Evolutionary conservation across 2,797 vertebrate genomes (phyloP).

Genomic region (Tolypeutes matacus): DNA sequence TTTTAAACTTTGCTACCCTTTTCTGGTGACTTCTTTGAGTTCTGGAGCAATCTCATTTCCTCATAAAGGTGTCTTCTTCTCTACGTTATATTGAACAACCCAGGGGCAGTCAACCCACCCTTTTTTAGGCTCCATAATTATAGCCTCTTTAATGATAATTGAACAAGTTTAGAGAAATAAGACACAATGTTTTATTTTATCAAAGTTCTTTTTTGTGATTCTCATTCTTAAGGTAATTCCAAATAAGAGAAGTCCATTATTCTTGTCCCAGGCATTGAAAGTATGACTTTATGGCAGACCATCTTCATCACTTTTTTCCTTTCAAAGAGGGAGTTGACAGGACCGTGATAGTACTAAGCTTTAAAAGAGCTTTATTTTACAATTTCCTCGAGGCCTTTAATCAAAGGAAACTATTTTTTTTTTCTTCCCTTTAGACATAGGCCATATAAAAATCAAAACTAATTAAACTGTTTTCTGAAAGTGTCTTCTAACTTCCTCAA

Average conservation of each 20-base stretch:
- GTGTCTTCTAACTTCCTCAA: background rate
- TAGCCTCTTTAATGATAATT: background rate
- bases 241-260: background rate
- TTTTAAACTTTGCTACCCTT: background rate
- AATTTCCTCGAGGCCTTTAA: background rate
- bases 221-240: background rate
- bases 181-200: background rate
- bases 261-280: background rate
- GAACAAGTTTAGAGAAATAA: background rate
- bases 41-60: constrained; percentile 33
- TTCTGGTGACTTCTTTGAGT: constrained; percentile 7
- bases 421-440: background rate
- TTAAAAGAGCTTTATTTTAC: background rate
- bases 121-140: background rate
- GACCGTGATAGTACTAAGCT: background rate
- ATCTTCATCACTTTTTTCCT: background rate
- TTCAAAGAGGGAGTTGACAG: background rate
- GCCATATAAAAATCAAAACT: background rate
- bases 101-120: background rate
- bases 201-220: background rate
- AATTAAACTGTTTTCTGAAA: constrained; percentile 9
- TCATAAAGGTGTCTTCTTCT: background rate
- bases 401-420: constrained; percentile 17
- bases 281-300: background rate
- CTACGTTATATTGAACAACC: background rate